Percentiles rank a stretch among this genome's conserved stretches.
Evolutionary conservation across 2,113 vertebrate genomes (phyloP).

Genomic region (Candoia aspera): DNA sequence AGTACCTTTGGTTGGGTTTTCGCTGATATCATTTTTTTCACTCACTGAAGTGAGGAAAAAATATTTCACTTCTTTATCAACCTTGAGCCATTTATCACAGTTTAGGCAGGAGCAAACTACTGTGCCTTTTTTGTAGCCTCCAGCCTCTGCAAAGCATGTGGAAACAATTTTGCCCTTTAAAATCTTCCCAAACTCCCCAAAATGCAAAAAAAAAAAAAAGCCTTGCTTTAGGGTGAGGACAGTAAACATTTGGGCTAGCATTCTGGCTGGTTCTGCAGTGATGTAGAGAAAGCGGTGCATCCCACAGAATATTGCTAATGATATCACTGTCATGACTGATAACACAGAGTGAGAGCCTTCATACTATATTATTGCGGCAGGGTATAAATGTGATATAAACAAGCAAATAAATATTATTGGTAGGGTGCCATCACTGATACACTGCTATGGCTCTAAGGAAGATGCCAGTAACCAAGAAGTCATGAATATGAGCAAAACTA

Average conservation of each 20-base stretch:
- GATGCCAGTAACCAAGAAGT: background rate
- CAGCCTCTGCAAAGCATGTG: background rate
- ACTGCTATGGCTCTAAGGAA: background rate
- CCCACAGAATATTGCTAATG: background rate
- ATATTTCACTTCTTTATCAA: background rate
- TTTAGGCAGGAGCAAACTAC: background rate
- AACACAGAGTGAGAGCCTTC: background rate
- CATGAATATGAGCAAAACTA: background rate
- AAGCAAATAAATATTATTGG: background rate
- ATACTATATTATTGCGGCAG: background rate
- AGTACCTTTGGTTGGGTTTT: background rate
- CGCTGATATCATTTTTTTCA: too few relatives aligned
- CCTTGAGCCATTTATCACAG: background rate
- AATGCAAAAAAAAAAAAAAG: background rate
- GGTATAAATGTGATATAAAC: background rate
- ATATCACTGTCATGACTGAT: background rate
- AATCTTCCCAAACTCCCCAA: background rate
- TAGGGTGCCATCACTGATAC: background rate
- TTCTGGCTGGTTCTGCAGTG: background rate
- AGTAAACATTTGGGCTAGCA: background rate
- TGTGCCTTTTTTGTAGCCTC: background rate
- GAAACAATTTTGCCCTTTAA: background rate
- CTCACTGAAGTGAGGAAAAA: background rate
- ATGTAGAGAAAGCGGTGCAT: background rate
- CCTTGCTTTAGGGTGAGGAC: background rate